phyloP scores from a whole-genome alignment of 2,113 vertebrate species.

The Clarias batrachus region DNA sequence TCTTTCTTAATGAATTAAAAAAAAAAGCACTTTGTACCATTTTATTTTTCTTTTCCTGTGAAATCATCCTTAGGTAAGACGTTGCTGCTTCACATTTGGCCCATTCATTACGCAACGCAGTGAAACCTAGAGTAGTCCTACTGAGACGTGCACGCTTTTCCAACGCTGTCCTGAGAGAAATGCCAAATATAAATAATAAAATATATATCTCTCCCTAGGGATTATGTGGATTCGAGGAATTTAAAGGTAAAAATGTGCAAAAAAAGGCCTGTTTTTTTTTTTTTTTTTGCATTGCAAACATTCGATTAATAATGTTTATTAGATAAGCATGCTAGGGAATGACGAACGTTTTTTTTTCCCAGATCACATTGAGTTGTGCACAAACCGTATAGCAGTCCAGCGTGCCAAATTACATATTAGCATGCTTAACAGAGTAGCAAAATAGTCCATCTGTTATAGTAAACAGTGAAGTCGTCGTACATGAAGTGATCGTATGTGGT shows the following conservation, averaged over 20 bases:
- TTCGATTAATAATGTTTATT: too few relatives aligned
- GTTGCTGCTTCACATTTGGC: neutral
- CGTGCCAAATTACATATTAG: too few relatives aligned
- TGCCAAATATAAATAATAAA: too few relatives aligned
- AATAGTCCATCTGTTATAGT: too few relatives aligned
- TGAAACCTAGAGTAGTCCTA: neutral
- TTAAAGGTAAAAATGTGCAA: neutral
- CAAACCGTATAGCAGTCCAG: too few relatives aligned
- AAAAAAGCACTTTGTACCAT: neutral
- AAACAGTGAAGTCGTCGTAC: too few relatives aligned
- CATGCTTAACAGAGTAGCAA: too few relatives aligned
- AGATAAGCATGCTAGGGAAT: too few relatives aligned
- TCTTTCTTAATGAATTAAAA: constrained; percentile 2
- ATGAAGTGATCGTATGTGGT: too few relatives aligned
- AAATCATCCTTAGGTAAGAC: neutral
- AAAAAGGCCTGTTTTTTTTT: too few relatives aligned
- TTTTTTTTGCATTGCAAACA: too few relatives aligned
- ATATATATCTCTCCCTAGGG: neutral
- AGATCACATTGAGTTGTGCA: neutral
- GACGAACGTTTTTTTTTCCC: neutral
- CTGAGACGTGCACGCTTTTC: neutral
- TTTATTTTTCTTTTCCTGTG: neutral
- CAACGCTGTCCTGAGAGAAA: neutral
- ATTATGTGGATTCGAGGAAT: neutral
- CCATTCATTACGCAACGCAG: neutral